Evolutionary conservation across 2,888 invertebrate genomes (phyloP), one percentile per base, ranked within the genome.

Genomic region (Synanthedon vespiformis): DNA sequence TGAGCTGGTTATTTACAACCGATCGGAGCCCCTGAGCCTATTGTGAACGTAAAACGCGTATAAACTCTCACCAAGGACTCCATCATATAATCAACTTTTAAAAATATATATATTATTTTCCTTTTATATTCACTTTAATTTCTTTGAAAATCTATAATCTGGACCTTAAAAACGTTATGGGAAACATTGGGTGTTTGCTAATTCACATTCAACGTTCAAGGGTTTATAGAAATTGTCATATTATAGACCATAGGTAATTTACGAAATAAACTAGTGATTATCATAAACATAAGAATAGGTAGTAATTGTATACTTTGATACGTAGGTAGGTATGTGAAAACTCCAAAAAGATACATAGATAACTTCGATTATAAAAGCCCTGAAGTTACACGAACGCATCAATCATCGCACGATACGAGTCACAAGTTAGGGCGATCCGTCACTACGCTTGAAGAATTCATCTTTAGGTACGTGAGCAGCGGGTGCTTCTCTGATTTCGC

Each of bases 1-100:
- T 77, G 77, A 71, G 65, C 70, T 57, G 54, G 66, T 69, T 77
- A 70, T 77, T 74, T 74, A 75, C 73, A 50, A 34, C 49, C 58
- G 57, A 61, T 61, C 58, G 59, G 58, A 63, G 12, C 10, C 44
- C 14, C 13, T n/a, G 44, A 44, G 44, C 13, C n/a, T 13, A 34
- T 44, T 44, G 44, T 44, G 44, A 44, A 44, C 34, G 34, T 10
- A 34, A 34, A 34, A 34, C 34, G 34, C 34, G 14, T 14, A 44
- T 44, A 44, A 44, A 44, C 44, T 44, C 13, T 44, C 44, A 44
- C 44, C 44, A 44, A 12, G 13, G 44, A 44, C 44, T 44, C 10
- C 10, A 34, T 34, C 34, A n/a, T 44, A 44, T 44, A 44, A 44
- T 13, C 13, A 44, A 44, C 44, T 44, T 13, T 13, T 44, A 44